Evolutionary conservation across 2,113 vertebrate genomes (phyloP), one percentile per base, ranked within the genome.

Genomic region (Erpornis zantholeuca): DNA sequence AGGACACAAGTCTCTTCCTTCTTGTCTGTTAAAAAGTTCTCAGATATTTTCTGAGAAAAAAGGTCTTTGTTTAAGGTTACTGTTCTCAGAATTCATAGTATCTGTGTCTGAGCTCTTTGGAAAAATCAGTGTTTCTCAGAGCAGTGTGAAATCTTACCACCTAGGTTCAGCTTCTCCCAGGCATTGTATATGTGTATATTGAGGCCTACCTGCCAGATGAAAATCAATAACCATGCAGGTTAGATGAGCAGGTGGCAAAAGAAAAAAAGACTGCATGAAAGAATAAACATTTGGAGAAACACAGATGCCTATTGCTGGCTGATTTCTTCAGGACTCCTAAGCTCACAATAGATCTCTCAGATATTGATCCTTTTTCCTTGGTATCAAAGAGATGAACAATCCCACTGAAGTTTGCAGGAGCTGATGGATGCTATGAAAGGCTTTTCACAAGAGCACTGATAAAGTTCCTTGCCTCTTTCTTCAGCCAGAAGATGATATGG

Each of bases 331-430:
- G 69, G 72, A 88, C 56, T 94, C 44, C 25, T 53, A 76, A 38
- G 49, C 59, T 57, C 73, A 80, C 50, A 95, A 90, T 72, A 94
- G 47, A 65, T 86, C 33, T 90, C 44, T 93, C 22, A 36, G 73
- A 60, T 89, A 95, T 92, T 76, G 95, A 96, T 96, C 42, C 14
- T 85, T 88, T 75, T 45, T 84, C 52, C 53, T 72, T 54, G n/a
- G n/a, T 90, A 94, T 90, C 75, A 92, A 87, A 94, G 63, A 80
- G 82, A 88, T 29, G 70, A 95, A 82, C 75, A 91, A 94, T 57
- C 44, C 25, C 64, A 68, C 69, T 86, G 88, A 92, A 94, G 86
- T 91, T 88, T 27, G 15, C 4, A 3, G 53, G 78, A 89, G 61
- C 61, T 90, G 79, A 70, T 0, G 0, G 53, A 66, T 80, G 29